Evolutionary conservation across 2,113 vertebrate species (phyloP).

Genomic region (Naja naja): DNA sequence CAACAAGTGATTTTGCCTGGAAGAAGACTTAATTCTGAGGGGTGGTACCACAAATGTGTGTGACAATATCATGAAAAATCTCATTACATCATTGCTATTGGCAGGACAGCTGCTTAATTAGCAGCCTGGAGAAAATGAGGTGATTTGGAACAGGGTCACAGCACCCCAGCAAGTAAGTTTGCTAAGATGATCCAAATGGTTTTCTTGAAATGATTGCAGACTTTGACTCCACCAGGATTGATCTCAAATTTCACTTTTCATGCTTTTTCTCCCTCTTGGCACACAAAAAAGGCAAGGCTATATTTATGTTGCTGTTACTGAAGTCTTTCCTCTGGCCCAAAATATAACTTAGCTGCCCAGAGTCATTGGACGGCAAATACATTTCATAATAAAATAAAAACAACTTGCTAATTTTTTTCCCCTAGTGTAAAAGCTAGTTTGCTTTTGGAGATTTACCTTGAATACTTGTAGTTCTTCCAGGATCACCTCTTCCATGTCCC

Average conservation of each 20-base stretch:
- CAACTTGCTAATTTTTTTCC: not conserved
- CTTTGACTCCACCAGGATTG: not conserved
- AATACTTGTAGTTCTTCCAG: conserved; percentile 93
- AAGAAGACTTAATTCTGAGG: not conserved
- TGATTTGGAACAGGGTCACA: not conserved
- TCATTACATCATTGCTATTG: not conserved
- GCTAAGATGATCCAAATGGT: not conserved
- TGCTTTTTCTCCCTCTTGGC: not conserved
- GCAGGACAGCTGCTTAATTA: not conserved
- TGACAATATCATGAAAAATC: not conserved
- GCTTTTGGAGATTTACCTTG: conserved; percentile 71
- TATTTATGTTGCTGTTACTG: not conserved
- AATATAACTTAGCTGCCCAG: not conserved
- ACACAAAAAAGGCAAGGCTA: not conserved
- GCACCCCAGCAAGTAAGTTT: not conserved
- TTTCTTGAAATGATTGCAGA: not conserved
- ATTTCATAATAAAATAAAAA: not conserved
- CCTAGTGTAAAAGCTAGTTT: not conserved
- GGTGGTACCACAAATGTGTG: not conserved
- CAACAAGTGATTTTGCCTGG: not conserved
- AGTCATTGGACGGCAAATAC: not conserved
- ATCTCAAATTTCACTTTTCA: not conserved
- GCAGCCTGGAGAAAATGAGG: not conserved
- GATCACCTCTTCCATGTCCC: conserved; percentile 88
- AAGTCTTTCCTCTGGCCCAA: conserved; percentile 3